Evolutionary conservation across 2,797 vertebrate species (phyloP).

Genomic region (Harpagifer antarcticus): DNA sequence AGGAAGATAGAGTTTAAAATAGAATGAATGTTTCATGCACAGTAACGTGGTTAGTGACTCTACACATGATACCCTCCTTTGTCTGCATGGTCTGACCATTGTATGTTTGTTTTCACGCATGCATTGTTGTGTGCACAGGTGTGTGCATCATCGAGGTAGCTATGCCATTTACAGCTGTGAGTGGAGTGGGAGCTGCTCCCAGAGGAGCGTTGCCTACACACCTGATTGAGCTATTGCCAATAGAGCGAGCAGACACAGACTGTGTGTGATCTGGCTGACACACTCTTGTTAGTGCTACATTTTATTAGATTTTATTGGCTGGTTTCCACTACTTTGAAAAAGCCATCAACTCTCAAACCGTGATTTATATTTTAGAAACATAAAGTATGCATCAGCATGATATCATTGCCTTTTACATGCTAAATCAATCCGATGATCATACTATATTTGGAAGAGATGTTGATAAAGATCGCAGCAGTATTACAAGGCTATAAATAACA

Average conservation of each 20-base stretch:
- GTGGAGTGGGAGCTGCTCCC: constrained; percentile 58
- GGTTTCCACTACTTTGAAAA: constrained; percentile 4
- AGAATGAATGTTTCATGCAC: constrained; percentile 23
- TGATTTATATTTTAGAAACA: constrained; percentile 11
- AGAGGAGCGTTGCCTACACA: constrained; percentile 35
- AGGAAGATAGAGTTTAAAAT: constrained; percentile 15
- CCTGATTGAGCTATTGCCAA: constrained; percentile 61
- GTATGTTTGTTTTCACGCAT: constrained; percentile 49
- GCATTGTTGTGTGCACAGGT: constrained; percentile 42
- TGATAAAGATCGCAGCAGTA: constrained; percentile 25
- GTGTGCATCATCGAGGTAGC: constrained; percentile 32
- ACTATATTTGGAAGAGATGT: constrained; percentile 25
- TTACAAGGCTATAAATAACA: constrained; percentile 37
- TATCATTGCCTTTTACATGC: constrained; percentile 9
- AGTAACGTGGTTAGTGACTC: constrained; percentile 5
- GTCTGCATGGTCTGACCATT: not conserved
- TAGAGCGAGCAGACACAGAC: constrained; percentile 50
- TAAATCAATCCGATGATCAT: constrained; percentile 12
- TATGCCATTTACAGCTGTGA: constrained; percentile 44
- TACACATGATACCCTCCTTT: constrained; percentile 24
- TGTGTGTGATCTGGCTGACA: constrained; percentile 54
- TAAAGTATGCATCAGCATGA: not conserved
- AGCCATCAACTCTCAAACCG: not conserved
- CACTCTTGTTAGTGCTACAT: constrained; percentile 24
- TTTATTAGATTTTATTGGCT: constrained; percentile 30